Conservation (phyloP, 2,113 vertebrate genomes). For the Hepsetus odoe region DNA sequence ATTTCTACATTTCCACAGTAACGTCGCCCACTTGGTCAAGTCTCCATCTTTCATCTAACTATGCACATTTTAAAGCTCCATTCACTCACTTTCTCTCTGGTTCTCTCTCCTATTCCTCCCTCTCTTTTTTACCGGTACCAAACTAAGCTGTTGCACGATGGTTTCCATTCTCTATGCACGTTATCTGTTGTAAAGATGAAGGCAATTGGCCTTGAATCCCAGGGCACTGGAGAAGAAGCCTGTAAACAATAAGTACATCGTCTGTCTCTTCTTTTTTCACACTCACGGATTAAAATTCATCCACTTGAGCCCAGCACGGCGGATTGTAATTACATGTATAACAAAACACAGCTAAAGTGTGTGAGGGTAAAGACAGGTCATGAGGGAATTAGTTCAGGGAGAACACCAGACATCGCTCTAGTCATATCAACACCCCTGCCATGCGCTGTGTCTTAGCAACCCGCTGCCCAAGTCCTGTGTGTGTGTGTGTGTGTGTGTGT, state of each 20-base stretch:
- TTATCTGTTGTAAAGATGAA: neutral
- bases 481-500: no score
- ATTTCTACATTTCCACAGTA: no score
- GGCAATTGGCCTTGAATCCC: neutral
- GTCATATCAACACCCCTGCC: slow-evolving; percentile 9
- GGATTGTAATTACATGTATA: slow-evolving; percentile 50
- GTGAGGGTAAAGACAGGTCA: slow-evolving; percentile 3
- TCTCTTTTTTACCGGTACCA: neutral
- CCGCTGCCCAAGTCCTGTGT: neutral
- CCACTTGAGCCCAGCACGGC: slow-evolving; percentile 9
- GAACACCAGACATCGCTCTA: slow-evolving; percentile 1
- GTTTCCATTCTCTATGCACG: neutral
- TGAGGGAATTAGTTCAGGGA: slow-evolving; percentile 22
- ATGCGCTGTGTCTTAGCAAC: slow-evolving; percentile 39
- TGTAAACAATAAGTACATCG: no score
- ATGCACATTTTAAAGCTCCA: no score
- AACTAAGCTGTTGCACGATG: neutral
- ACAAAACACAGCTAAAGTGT: slow-evolving; percentile 38
- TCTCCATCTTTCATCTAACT: no score
- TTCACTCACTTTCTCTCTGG: neutral
- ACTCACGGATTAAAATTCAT: slow-evolving; percentile 23
- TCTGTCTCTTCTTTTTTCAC: neutral
- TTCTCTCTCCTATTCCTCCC: neutral
- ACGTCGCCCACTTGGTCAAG: no score
- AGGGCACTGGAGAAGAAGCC: neutral